A percentile compares a stretch with the other conserved stretches of the same genome.
These are phyloP conservation scores for Nibea coibor DNA, from an alignment of 2,113 vertebrate genomes.

Conservation along the genomic window DNA sequence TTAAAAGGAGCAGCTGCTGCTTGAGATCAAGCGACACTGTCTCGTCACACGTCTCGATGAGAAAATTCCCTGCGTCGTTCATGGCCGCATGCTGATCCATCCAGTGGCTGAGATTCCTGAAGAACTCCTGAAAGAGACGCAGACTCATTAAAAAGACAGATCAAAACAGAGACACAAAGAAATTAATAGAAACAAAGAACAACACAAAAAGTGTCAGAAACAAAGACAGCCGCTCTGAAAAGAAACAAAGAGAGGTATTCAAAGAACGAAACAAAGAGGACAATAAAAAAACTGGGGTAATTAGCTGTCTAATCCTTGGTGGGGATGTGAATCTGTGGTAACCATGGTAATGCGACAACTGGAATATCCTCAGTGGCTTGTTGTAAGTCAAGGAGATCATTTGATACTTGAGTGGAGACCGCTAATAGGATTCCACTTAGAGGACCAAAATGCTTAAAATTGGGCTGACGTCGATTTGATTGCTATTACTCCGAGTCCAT, in stretches of 20 bases:
- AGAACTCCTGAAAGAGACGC: constrained; percentile 82
- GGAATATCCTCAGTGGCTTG: constrained; percentile 67
- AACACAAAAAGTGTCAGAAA: constrained; percentile 53
- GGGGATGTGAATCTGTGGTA: constrained; percentile 70
- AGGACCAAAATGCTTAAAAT: constrained; percentile 54
- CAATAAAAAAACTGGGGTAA: constrained; percentile 75
- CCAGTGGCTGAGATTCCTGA: constrained; percentile 85
- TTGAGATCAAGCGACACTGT: constrained; percentile 94
- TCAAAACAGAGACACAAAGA: constrained; percentile 32
- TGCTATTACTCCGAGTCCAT: constrained; percentile 33
- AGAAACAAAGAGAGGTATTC: constrained; percentile 62
- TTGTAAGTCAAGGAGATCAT: constrained; percentile 69
- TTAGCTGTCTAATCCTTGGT: constrained; percentile 76
- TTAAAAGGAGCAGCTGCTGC: constrained; percentile 92
- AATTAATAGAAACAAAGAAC: constrained; percentile 56
- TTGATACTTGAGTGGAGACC: constrained; percentile 63
- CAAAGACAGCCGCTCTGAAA: constrained; percentile 53
- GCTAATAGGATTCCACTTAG: constrained; percentile 62
- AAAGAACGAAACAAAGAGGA: constrained; percentile 62
- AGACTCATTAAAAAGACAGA: constrained; percentile 28
- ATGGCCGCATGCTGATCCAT: constrained; percentile 96
- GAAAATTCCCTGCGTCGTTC: constrained; percentile 98
- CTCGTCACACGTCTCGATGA: constrained; percentile 97
- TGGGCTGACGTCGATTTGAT: constrained; percentile 36
- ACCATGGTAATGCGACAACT: constrained; percentile 72